phyloP scores from a whole-genome alignment of 1,140 invertebrate species.

The Augochlora pura region DNA sequence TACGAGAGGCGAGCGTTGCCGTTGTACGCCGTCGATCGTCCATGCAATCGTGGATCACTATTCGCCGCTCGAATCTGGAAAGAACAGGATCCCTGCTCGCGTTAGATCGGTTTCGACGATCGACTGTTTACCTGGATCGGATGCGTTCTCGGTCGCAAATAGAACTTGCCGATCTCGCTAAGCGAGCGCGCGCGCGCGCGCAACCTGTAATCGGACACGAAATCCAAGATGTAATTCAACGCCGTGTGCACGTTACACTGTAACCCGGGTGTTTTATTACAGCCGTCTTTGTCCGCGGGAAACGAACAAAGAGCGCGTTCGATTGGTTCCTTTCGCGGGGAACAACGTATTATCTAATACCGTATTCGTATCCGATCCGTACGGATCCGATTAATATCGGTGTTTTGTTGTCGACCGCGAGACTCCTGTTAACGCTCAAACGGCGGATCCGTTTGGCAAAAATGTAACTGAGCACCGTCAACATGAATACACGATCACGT shows the following conservation, averaged over 20 bases:
- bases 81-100: too few relatives aligned
- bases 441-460: too few relatives aligned
- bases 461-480: too few relatives aligned
- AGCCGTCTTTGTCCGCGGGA: background rate
- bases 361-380: background rate
- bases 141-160: background rate
- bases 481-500: too few relatives aligned
- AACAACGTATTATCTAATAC: background rate
- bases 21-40: too few relatives aligned
- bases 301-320: background rate
- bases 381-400: background rate
- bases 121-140: background rate
- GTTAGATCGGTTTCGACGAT: too few relatives aligned
- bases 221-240: slow-evolving; percentile 31
- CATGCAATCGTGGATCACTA: too few relatives aligned
- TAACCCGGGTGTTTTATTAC: slow-evolving; percentile 25
- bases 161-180: slow-evolving; percentile 7
- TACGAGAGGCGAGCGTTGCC: too few relatives aligned
- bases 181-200: slow-evolving; percentile 4
- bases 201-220: slow-evolving; percentile 30
- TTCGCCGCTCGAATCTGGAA: too few relatives aligned
- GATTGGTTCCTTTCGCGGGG: background rate
- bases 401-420: background rate
- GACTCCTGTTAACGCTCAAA: too few relatives aligned
- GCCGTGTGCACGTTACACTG: background rate